A percentile compares a stretch with the other conserved stretches of the same genome.
These are phyloP conservation scores for Melanerpes formicivorus DNA, from an alignment of 2,113 vertebrate genomes.

Conservation along the genomic window DNA sequence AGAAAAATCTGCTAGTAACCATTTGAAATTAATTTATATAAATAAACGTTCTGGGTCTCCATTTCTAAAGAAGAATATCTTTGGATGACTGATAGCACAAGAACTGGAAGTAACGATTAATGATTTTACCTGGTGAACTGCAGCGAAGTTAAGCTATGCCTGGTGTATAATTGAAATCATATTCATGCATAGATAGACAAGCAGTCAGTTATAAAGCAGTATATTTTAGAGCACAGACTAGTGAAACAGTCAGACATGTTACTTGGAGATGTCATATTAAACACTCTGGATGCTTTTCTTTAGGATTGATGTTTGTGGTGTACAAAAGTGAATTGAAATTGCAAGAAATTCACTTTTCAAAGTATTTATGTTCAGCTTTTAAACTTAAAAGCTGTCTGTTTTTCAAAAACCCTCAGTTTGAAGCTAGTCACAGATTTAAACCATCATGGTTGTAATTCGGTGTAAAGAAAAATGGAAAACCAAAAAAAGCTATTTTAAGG, in stretches of 20 bases:
- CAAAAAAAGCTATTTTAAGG: conserved; percentile 27
- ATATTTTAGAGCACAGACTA: not conserved
- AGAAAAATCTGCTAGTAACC: not conserved
- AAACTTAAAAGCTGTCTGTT: not conserved
- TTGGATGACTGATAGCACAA: not conserved
- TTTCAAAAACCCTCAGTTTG: conserved; percentile 24
- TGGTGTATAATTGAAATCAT: conserved; percentile 14
- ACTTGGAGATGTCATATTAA: not conserved
- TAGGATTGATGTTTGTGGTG: conserved; percentile 32
- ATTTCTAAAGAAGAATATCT: not conserved
- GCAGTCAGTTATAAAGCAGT: not conserved
- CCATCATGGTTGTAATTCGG: conserved; percentile 33
- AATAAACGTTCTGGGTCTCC: not conserved
- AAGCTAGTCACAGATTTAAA: conserved; percentile 51
- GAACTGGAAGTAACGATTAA: not conserved
- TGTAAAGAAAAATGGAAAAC: conserved; percentile 61
- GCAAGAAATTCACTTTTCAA: conserved; percentile 14
- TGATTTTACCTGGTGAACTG: conserved; percentile 18
- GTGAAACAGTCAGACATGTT: conserved; percentile 7
- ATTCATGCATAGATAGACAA: not conserved
- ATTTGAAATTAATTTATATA: not conserved
- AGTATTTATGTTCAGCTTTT: conserved; percentile 32
- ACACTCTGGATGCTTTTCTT: conserved; percentile 26
- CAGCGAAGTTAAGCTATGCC: not conserved
- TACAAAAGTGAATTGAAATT: conserved; percentile 32